Conservation (phyloP, 2,113 vertebrate species). For the Lasiurus borealis region DNA sequence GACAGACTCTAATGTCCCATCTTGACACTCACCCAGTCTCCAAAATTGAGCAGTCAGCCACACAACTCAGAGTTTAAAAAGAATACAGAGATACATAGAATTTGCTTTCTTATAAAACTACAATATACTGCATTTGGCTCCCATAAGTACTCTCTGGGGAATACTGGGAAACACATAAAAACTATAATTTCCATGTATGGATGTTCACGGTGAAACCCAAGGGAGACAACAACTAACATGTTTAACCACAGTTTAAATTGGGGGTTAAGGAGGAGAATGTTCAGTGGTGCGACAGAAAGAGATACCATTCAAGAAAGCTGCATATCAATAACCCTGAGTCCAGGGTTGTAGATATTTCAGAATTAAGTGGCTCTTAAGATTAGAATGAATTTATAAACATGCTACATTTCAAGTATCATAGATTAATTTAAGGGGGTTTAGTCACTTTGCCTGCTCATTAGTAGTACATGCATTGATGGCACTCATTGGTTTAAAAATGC, state of each 20-base stretch:
- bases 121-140: background rate
- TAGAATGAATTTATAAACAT: background rate
- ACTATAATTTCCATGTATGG: background rate
- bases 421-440: background rate
- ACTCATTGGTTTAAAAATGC: background rate
- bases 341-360: background rate
- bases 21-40: background rate
- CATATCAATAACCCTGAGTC: background rate
- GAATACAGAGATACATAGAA: background rate
- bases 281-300: background rate
- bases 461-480: background rate
- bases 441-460: background rate
- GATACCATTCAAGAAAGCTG: background rate
- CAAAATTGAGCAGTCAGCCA: background rate
- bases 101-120: conserved; percentile 2
- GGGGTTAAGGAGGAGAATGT: background rate
- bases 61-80: background rate
- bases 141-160: background rate
- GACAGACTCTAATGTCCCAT: background rate
- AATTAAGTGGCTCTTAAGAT: background rate
- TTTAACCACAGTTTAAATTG: background rate
- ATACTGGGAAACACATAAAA: background rate
- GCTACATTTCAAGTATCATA: background rate
- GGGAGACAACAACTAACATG: background rate
- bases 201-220: background rate